phyloP scores from a whole-genome alignment of 2,797 vertebrate genomes.

The Psittacula derbiana region DNA sequence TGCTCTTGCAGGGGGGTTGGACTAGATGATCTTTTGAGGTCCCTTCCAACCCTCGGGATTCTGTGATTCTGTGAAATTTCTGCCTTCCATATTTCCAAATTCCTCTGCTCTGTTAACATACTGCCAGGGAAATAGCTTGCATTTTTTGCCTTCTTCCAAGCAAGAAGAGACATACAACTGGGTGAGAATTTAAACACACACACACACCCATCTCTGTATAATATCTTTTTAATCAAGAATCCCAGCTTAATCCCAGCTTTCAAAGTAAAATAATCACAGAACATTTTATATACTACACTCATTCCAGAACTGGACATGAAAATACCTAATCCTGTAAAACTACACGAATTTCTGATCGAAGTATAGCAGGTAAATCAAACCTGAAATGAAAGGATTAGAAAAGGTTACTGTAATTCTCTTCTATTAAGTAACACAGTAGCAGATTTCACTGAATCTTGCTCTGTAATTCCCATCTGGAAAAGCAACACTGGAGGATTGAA shows the following conservation, averaged over 20 bases:
- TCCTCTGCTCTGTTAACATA: background rate
- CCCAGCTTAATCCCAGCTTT: conserved; percentile 85
- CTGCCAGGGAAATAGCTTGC: background rate
- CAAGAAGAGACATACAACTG: background rate
- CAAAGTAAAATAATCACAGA: conserved; percentile 84
- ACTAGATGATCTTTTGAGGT: no score
- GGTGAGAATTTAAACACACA: background rate
- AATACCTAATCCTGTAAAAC: conserved; percentile 87
- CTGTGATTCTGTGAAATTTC: background rate
- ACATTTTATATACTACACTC: conserved; percentile 76
- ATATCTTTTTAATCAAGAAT: conserved; percentile 77
- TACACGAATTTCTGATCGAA: conserved; percentile 79
- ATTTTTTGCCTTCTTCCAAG: background rate
- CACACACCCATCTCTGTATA: conserved; percentile 29
- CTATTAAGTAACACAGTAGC: conserved; percentile 88
- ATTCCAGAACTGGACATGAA: conserved; percentile 80
- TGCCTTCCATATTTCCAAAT: background rate
- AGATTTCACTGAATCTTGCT: conserved; percentile 87
- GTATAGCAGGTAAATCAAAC: conserved; percentile 89
- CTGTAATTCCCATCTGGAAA: conserved; percentile 80
- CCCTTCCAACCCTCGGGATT: no score
- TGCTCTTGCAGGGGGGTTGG: no score
- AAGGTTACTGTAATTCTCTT: conserved; percentile 77
- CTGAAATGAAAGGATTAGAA: conserved; percentile 87
- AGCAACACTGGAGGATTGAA: conserved; percentile 62